phyloP scores from a whole-genome alignment of 1,140 invertebrate genomes.

The Kradibia gibbosae region DNA sequence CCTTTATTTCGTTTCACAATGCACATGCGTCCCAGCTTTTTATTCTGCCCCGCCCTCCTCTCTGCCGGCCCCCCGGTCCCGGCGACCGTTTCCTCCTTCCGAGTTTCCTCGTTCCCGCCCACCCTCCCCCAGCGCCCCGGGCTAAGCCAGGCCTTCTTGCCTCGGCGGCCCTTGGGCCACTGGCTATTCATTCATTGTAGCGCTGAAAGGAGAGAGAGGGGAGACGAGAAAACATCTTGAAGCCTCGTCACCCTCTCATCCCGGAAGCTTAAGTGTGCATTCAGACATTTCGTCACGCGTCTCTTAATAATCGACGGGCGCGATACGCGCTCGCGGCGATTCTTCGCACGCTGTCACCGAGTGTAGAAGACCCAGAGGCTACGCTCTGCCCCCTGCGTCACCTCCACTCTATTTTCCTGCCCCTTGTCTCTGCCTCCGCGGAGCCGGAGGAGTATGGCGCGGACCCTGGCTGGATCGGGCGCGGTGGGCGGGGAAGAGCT shows the following conservation, averaged over 20 bases:
- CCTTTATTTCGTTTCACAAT: slow-evolving; percentile 20
- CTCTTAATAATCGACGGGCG: too few relatives aligned
- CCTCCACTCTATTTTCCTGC: not conserved
- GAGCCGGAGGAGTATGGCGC: not conserved
- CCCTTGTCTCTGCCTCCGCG: too few relatives aligned
- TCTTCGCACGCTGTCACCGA: not conserved
- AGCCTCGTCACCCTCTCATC: not conserved
- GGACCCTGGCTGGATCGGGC: too few relatives aligned
- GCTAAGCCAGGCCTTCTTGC: not conserved
- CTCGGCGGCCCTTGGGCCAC: not conserved
- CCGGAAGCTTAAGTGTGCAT: too few relatives aligned
- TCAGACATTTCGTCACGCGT: too few relatives aligned
- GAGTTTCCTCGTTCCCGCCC: not conserved
- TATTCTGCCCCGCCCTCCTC: not conserved
- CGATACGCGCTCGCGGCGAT: too few relatives aligned
- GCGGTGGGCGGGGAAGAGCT: too few relatives aligned
- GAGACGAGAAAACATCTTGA: not conserved
- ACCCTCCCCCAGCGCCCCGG: not conserved
- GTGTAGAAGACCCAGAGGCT: not conserved
- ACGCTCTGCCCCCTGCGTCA: not conserved
- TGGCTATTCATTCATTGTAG: not conserved
- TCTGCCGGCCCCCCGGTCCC: too few relatives aligned
- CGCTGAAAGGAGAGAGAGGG: too few relatives aligned
- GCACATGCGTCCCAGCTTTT: not conserved
- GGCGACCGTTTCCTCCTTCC: not conserved